Base-by-base conservation (phyloP, 2,113 vertebrate species). In the Alexandromys fortis region DNA sequence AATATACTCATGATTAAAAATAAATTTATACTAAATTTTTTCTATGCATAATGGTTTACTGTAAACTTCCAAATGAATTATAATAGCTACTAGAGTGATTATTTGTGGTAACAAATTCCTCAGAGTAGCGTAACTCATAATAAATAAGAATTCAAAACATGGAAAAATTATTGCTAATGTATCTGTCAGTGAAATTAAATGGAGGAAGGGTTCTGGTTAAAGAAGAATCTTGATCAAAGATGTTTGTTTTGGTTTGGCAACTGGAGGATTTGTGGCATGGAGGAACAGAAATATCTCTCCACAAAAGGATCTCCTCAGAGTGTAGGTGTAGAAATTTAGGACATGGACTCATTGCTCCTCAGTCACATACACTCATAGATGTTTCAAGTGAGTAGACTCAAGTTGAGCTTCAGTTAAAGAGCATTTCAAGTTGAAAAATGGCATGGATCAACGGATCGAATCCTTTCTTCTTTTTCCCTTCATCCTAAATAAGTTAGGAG, bases 1-100 rank as follows among this genome's bases (percentile, higher is more conserved):
- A 97, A 67, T 49, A 86, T 89, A 70, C 93, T 49, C 11, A 78
- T 70, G 19, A 63, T 67, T 79, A 49, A 94, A 63, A 47, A 68
- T 11, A 73, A 61, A 88, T 87, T 67, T 86, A 83, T 38, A 68
- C 73, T 82, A 91, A 81, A 73, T 55, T 42, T 79, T 38, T 72
- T 7, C 11, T 58, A 24, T 47, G 21, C 77, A 73, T 73, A 75
- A 49, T 13, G 12, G 4, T 42, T 82, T 75, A 45, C 16, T 73
- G 0, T 65, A 89, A 58, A 75, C 70, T 82, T 76, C 26, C 35
- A 85, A 35, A 38, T 85, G 22, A 75, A 78, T 96, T 45, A 70
- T n/a, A 21, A 52, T 87, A 70, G 33, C 63, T 86, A 38, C 55
- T 91, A 45, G 8, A 77, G 35, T 3, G 79, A 58, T 38, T 93